Base-by-base conservation (phyloP, 2,888 invertebrate species). In the Phyllotreta striolata region DNA sequence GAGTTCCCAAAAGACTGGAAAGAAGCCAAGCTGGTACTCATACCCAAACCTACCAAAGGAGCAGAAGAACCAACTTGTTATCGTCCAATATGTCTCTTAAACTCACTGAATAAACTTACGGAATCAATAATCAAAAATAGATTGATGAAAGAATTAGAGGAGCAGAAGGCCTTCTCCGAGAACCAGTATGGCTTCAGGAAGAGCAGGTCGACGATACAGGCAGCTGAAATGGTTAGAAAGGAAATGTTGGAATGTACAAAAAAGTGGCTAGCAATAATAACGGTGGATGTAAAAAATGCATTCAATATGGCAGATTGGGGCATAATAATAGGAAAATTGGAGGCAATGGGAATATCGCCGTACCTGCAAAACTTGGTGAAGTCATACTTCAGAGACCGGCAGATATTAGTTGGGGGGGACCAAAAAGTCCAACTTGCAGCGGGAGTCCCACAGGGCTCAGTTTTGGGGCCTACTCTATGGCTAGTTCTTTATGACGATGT, bases 1-100 rank as follows among this genome's bases (percentile, higher is more conserved):
- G n/a, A 14, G 10, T 68, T 68, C 35, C 66, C 68, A 6, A 54
- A 37, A 7, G 39, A 49, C 7, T 64, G 61, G 58, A 67, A 68
- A 10, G 51, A 47, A 8, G 54, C 62, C 10, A 58, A 62, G 0
- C n/a, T 68, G 5, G 52, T 64, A 7, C 59, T 68, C 1, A 41
- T 68, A 10, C 49, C 57, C n/a, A 68, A 68, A 38, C 47, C 62
- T 7, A 47, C n/a, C 1, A 49, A 43, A 35, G 39, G 43, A 2
- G 44, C 14, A 6, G 44, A 10, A 14, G 44, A 44, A 6, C 35
- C 24, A 7, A 14, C 8, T 0, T 52, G 41, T 10, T 60, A 35
- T 12, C 41, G 60, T 13, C 49, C 44, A 9, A 52, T 46, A 13
- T 59, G 55, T 14, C 59, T 59, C 4, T 37, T 59, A 39, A 49